phyloP scores from a whole-genome alignment of 2,888 invertebrate species.

The Drosophila koepferae region DNA sequence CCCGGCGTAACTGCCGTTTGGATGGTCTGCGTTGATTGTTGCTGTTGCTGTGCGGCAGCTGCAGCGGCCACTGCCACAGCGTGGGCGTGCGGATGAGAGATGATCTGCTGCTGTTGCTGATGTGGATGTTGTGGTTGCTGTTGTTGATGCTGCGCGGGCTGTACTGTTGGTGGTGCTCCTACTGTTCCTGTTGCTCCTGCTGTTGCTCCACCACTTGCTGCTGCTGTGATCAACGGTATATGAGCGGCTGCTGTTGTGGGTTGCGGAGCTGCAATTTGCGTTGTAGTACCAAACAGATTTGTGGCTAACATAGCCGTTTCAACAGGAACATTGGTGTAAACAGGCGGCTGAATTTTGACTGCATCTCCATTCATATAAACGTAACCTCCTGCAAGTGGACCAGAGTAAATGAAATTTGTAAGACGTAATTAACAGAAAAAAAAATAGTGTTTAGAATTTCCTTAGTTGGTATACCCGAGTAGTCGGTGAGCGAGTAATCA shows the following conservation, averaged over 20 bases:
- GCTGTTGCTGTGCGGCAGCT: conserved; percentile 61
- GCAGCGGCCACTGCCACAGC: conserved; percentile 60
- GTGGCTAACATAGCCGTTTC: conserved; percentile 87
- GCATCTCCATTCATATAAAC: conserved; percentile 94
- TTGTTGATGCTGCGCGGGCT: conserved; percentile 54
- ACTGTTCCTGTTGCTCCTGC: conserved; percentile 56
- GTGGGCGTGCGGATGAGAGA: conserved; percentile 66
- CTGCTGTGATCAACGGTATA: conserved; percentile 82
- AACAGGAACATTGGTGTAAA: conserved; percentile 89
- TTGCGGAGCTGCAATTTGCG: conserved; percentile 80
- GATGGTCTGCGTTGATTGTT: conserved; percentile 60
- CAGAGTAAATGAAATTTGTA: conserved; percentile 1
- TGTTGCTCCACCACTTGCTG: conserved; percentile 67
- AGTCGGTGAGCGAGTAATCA: background rate
- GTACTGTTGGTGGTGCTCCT: conserved; percentile 59
- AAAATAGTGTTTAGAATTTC: background rate
- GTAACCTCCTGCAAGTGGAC: conserved; percentile 86
- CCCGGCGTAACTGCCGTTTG: conserved; percentile 63
- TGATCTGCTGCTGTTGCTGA: conserved; percentile 53
- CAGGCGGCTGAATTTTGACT: conserved; percentile 88
- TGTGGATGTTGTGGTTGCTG: conserved; percentile 47
- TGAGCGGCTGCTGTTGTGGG: conserved; percentile 73
- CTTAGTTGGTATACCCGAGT: background rate
- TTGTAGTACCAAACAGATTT: conserved; percentile 83
- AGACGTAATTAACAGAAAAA: conserved; percentile 20